Percentiles rank a stretch among this genome's conserved stretches.
phyloP scores from a whole-genome alignment of 2,113 vertebrate species.

The Marmota monax region DNA sequence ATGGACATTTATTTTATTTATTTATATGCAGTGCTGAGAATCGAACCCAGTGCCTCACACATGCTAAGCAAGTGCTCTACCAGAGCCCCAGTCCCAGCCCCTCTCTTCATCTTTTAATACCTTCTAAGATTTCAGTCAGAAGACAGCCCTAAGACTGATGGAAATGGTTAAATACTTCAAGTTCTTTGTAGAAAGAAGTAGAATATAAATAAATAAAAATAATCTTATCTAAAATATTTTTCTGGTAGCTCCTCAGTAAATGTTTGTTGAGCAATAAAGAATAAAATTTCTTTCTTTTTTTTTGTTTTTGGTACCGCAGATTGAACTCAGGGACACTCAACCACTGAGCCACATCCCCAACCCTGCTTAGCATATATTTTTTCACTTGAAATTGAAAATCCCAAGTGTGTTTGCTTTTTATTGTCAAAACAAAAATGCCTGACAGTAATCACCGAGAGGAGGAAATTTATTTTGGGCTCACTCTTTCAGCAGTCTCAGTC shows the following conservation, averaged over 20 bases:
- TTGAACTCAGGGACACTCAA: no score
- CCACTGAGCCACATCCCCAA: no score
- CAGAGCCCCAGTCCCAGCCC: no score
- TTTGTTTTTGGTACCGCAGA: no score
- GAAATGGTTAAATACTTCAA: background rate
- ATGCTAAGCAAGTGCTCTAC: no score
- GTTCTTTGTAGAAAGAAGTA: slow-evolving; percentile 20
- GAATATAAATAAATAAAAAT: slow-evolving; percentile 47
- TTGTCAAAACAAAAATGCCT: no score
- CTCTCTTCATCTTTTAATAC: slow-evolving; percentile 34
- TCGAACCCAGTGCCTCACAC: no score
- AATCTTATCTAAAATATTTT: background rate
- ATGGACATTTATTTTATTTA: no score
- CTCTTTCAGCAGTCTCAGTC: no score
- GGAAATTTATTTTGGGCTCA: no score
- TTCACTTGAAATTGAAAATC: background rate
- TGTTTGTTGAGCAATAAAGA: slow-evolving; percentile 54
- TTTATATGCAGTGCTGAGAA: no score
- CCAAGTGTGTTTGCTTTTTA: background rate
- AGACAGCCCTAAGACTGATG: background rate
- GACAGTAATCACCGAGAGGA: no score
- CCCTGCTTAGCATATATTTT: background rate
- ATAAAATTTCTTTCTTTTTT: background rate
- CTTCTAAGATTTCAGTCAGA: background rate
- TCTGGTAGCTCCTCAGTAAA: slow-evolving; percentile 11